Evolutionary conservation across 2,797 vertebrate genomes (phyloP).

Genomic region (Gambelia wislizenii): DNA sequence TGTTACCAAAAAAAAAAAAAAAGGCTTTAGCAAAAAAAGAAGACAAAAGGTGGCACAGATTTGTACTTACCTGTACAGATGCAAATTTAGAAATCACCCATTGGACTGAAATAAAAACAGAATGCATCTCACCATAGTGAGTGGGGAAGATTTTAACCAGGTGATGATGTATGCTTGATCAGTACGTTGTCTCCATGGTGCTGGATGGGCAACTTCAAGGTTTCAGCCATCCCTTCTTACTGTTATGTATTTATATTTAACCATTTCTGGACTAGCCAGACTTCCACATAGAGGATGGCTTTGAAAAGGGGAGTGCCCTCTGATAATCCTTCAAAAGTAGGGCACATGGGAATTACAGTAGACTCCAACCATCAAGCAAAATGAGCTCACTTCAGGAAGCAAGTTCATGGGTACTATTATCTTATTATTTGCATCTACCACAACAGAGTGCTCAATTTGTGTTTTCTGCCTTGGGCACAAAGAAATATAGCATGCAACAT

Average conservation of each 20-base stretch:
- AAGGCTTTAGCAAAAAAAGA: not conserved
- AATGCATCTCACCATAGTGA: not conserved
- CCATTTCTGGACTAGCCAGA: not conserved
- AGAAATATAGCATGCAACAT: not conserved
- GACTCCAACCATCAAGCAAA: not conserved
- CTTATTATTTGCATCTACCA: not conserved
- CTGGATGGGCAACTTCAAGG: not conserved
- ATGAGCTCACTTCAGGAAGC: not conserved
- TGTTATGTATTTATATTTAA: not conserved
- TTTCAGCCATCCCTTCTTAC: not conserved
- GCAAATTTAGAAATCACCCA: not conserved
- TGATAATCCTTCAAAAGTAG: not conserved
- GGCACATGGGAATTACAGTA: not conserved
- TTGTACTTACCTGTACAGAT: not conserved
- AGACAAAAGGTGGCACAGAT: not conserved
- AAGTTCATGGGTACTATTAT: not conserved
- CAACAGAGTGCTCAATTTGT: not conserved
- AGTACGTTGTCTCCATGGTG: not conserved
- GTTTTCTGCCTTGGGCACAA: not conserved
- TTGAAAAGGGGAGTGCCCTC: not conserved
- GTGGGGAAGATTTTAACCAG: not conserved
- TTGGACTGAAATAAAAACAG: not conserved
- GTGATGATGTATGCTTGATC: not conserved
- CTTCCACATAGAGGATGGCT: not conserved
- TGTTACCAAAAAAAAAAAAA: no score